Evolutionary conservation across 1,140 invertebrate genomes (phyloP), one percentile per base, ranked within the genome.

Genomic region (Drosophila trapezifrons): DNA sequence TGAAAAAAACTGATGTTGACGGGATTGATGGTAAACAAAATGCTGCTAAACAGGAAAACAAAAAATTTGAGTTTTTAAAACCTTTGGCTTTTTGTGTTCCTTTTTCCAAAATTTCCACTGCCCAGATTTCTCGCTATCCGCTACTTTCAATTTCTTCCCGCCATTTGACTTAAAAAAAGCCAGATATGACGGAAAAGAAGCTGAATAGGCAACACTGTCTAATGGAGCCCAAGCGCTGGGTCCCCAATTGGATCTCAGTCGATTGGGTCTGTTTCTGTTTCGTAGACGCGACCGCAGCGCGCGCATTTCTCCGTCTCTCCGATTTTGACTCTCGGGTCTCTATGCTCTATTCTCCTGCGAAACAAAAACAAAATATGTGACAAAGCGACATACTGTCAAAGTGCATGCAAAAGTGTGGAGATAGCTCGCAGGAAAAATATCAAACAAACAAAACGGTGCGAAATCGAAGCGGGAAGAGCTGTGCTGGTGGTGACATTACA

Each of bases 231-330:
- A 13, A 57, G 67, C 51, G 13, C 12, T 46, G 43, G 51, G 46
- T 73, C 78, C 72, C 80, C 78, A 38, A 76, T 87, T 67, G 69
- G 69, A 59, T 51, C 78, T 86, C 76, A 86, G 84, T 86, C 76
- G 71, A 63, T 83, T 83, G 63, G 64, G 83, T 82, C 75, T 78
- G 65, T 75, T 81, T 86, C 51, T 54, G 51, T 37, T 81, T 60
- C 60, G 38, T 66, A 64, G 49, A 69, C 70, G 71, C 66, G 74
- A 70, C 43, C 54, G 56, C 56, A 67, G 64, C 66, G 62, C 75
- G 74, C 57, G 52, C 42, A 51, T 29, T 51, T 69, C 32, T 60
- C 43, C 32, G 38, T 72, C 51, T 67, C 51, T 20, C 58, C n/a
- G 47, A 12, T 42, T 40, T 46, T 17, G 4, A 46, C 15, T 63